A percentile compares a stretch with the other conserved stretches of the same genome.
phyloP scores from a whole-genome alignment of 2,888 invertebrate genomes.

The Branchinecta sandiegonensis region DNA sequence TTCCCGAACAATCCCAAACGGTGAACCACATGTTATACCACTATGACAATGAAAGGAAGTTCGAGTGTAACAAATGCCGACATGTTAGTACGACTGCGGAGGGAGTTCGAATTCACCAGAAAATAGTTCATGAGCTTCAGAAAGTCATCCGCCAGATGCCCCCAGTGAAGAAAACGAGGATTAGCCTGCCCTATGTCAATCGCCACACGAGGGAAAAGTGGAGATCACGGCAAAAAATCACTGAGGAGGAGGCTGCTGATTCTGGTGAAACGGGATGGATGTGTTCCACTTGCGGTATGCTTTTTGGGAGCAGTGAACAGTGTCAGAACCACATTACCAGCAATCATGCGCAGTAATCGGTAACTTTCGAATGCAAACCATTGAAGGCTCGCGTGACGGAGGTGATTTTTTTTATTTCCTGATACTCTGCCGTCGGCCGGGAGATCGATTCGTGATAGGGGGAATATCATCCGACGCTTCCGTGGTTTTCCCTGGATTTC shows the following conservation, averaged over 20 bases:
- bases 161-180: not conserved
- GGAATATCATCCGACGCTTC: too few species aligned
- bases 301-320: not conserved
- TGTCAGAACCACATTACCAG: not conserved
- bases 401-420: too few species aligned
- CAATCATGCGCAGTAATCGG: too few species aligned
- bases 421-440: too few species aligned
- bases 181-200: not conserved
- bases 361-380: too few species aligned
- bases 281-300: not conserved
- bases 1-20: not conserved
- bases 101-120: not conserved
- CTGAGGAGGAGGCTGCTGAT: not conserved
- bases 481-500: too few species aligned
- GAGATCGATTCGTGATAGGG: too few species aligned
- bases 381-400: too few species aligned
- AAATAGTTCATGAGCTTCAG: conserved; percentile 1
- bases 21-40: not conserved
- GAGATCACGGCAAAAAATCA: not conserved
- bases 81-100: not conserved
- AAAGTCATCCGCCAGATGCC: not conserved
- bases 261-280: not conserved
- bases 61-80: not conserved
- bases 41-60: not conserved
- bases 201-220: not conserved